phyloP scores from a whole-genome alignment of 2,113 vertebrate genomes.

The Oenanthe melanoleuca region DNA sequence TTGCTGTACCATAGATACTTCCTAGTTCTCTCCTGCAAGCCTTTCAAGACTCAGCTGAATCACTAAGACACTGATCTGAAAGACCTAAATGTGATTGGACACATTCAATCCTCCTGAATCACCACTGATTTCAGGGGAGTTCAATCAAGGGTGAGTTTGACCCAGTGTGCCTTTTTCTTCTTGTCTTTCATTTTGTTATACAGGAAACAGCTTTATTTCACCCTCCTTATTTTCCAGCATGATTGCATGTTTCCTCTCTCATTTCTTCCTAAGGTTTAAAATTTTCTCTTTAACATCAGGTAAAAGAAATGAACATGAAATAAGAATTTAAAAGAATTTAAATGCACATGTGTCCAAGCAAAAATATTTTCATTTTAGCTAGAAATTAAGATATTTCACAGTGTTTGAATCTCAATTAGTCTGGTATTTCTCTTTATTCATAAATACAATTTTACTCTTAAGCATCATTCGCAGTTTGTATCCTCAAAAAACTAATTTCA shows the following conservation, averaged over 20 bases:
- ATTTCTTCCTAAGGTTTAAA: neutral
- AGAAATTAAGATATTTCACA: neutral
- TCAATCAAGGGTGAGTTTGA: conserved; percentile 33
- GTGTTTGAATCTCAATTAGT: neutral
- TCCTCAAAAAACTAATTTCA: neutral
- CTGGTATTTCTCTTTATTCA: neutral
- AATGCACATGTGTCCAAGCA: neutral
- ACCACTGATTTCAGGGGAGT: neutral
- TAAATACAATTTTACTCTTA: neutral
- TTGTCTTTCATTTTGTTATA: neutral
- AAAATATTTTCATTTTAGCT: neutral
- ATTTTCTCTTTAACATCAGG: neutral
- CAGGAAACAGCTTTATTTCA: conserved; percentile 17
- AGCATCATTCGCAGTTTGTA: fast-evolving
- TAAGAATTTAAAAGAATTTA: neutral
- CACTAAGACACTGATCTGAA: neutral
- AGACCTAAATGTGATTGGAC: conserved; percentile 20
- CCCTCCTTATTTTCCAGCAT: neutral
- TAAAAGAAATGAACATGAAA: neutral
- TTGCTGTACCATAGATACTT: neutral
- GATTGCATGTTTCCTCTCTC: neutral
- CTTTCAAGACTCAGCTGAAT: neutral
- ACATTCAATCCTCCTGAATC: conserved; percentile 28
- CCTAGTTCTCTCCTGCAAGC: neutral
- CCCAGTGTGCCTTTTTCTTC: neutral